Evolutionary conservation across 2,113 vertebrate genomes (phyloP), one percentile per base, ranked within the genome.

Genomic region (Tragelaphus scriptus): DNA sequence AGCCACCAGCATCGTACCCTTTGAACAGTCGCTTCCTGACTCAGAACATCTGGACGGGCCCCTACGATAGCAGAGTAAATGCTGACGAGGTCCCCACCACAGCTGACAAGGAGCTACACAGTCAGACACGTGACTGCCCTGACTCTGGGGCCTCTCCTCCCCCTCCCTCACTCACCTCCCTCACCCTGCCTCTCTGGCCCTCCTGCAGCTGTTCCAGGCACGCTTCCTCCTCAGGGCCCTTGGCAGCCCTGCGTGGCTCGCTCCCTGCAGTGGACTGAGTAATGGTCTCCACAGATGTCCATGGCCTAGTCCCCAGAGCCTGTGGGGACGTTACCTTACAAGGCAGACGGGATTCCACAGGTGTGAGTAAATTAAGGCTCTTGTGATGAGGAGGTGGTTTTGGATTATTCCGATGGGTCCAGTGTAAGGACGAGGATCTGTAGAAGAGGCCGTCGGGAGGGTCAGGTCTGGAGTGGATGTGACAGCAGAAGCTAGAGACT

Each of bases 61-160:
- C 71, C 65, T 1, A 0, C 0, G 28, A 53, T 1, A 13, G 44
- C 10, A 21, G 40, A 30, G n/a, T 7, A 4, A 75, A 44, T 44
- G 49, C 28, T 2, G 15, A 81, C 10, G 12, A 47, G 19, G 36
- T 2, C 4, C 19, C 51, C 21, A 21, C 3, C 0, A 12, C 19
- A 53, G 79, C 63, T 5, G 17, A 26, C 0, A 0, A 25, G 75
- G 40, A 2, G n/a, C 53, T 28, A 5, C 0, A 0, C 30, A 47
- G 26, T 6, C 12, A 25, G 88, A 63, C 47, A 12, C 4, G 1
- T 40, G 1, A 2, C 25, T 12, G 13, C 55, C 77, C 63, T 30
- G 16, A 26, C 16, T 19, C 51, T 11, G 8, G 63, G 36, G 21
- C 47, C 19, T 2, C 25, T 26, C 10, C 61, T 56, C 3, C 58